Evolutionary conservation across 1,140 invertebrate genomes (phyloP).

Genomic region (Drosophila mayri): DNA sequence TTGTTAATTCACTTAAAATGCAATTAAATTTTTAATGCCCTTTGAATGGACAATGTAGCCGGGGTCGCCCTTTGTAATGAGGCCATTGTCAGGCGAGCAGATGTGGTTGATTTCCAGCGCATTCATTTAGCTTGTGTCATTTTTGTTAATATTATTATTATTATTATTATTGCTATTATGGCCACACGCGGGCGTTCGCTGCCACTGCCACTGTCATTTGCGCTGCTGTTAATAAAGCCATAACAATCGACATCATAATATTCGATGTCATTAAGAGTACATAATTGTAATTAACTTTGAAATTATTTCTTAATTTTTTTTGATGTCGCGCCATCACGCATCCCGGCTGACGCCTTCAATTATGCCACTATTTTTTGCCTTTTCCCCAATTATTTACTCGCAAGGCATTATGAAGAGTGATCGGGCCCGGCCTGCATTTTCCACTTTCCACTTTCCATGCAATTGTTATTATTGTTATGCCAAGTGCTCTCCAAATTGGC

Average conservation of each 20-base stretch:
- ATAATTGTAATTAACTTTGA: conserved; percentile 67
- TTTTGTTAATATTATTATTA: conserved; percentile 59
- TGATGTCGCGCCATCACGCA: conserved; percentile 7
- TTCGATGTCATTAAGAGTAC: conserved; percentile 64
- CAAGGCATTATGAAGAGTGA: conserved; percentile 26
- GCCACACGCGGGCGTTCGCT: neutral
- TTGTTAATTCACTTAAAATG: conserved; percentile 44
- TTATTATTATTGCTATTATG: conserved; percentile 55
- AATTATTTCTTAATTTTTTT: conserved; percentile 59
- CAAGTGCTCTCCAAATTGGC: conserved; percentile 33
- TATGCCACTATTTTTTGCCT: conserved; percentile 11
- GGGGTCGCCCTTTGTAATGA: conserved; percentile 35
- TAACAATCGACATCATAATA: conserved; percentile 69
- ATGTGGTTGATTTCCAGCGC: conserved; percentile 39
- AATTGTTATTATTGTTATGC: conserved; percentile 39
- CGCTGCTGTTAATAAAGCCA: conserved; percentile 59
- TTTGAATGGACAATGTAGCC: conserved; percentile 38
- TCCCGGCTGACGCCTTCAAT: conserved; percentile 9
- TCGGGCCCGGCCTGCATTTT: neutral
- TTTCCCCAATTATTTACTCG: conserved; percentile 29
- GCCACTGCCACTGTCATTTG: conserved; percentile 3
- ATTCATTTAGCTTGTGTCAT: conserved; percentile 38
- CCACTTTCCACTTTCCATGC: conserved; percentile 6
- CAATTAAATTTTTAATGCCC: conserved; percentile 44
- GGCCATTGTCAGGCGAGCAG: conserved; percentile 41